Base-by-base conservation (phyloP, 2,797 vertebrate species). In the Botia almorhae region DNA sequence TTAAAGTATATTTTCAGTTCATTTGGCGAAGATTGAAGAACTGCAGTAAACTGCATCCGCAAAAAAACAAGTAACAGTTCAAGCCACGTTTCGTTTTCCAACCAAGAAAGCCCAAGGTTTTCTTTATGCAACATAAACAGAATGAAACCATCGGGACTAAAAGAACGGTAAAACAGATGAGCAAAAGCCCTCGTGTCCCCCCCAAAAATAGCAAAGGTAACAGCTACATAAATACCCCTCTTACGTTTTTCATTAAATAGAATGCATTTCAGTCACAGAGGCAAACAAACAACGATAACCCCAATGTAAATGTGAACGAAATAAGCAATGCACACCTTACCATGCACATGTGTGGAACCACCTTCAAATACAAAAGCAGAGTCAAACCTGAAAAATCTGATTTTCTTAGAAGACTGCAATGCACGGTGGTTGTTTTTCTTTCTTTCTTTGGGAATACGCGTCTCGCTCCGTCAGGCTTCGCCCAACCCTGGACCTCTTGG, bases 401-500 rank as follows among this genome's bases (percentile, higher is more conserved):
- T 72, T 73, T 76, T 58, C 61, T 64, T 12, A 67, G 69, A 55
- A 33, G 61, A 26, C 26, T 16, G 76, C 76, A 76, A 77, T 21
- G 65, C 55, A 39, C 56, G 60, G 65, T 72, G 74, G 73, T 75
- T 69, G 61, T 83, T 83, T 71, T 67, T 79, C 69, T 69, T 75
- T 81, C 81, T 86, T 79, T 76, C 71, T 84, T 83, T 68, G 69
- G 65, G 58, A 61, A 80, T 82, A 58, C 69, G 58, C 73, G 71
- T 82, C 77, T 82, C 65, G 81, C 60, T 82, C 69, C 77, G 74
- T 43, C 73, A 70, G 63, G 85, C 85, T 86, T 82, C 73, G 85
- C 82, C 88, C 87, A 79, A 69, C 84, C 80, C 84, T 77, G 82
- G 83, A 75, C 81, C 81, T 76, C 65, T 84, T 82, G 84, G 87